These are phyloP conservation scores for Cataglyphis rosenhaueri DNA, from an alignment of 2,888 invertebrate genomes.

Conservation along the genomic window DNA sequence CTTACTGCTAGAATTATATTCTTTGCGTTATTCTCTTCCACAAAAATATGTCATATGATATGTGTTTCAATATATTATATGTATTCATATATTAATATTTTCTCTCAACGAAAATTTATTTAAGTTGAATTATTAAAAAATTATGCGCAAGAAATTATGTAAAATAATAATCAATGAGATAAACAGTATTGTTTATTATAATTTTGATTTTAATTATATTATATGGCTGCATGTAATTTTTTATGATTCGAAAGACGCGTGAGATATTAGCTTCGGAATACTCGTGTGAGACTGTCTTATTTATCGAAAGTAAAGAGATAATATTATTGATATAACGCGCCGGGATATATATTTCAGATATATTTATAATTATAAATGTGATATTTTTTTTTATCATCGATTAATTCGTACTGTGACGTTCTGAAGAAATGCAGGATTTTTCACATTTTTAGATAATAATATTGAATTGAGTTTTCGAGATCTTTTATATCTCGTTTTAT, in stretches of 20 bases:
- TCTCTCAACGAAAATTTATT: not conserved
- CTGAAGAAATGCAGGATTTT: constrained; percentile 20
- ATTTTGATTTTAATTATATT: not conserved
- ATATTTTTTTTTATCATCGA: constrained; percentile 17
- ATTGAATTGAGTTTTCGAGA: not conserved
- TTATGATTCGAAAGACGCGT: not conserved
- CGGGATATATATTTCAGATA: not conserved
- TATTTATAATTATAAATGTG: not conserved
- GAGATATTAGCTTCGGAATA: not conserved
- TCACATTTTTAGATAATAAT: not conserved
- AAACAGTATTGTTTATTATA: not conserved
- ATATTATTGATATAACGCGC: not conserved
- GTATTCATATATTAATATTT: not conserved
- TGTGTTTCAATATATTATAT: not conserved
- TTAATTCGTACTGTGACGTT: constrained; percentile 28
- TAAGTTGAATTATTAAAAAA: not conserved
- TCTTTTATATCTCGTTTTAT: not conserved
- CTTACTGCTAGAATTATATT: constrained; percentile 3
- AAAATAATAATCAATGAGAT: not conserved
- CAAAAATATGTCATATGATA: not conserved
- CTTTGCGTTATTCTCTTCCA: not conserved
- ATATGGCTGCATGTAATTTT: not conserved
- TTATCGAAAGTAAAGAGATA: not conserved
- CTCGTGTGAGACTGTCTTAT: not conserved
- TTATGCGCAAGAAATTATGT: not conserved